Evolutionary conservation across 92 coral and sea anemone genomes (phyloP), one percentile per base, ranked within the genome.

Genomic region (Umimayanthus kanabou): DNA sequence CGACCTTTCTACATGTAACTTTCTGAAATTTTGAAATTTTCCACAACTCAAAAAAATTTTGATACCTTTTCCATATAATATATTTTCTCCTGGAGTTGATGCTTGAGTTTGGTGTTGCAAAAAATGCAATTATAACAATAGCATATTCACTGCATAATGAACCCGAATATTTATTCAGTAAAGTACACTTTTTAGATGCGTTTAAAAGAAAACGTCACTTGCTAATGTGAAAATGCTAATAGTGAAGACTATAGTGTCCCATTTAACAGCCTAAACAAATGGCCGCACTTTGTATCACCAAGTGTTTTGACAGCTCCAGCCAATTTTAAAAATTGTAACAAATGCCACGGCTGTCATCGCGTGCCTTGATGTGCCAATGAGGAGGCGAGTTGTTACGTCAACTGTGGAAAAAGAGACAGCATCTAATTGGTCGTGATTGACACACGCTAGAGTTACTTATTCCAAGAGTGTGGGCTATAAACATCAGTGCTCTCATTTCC

Each of bases 371-470:
- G 90, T 91, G 91, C 99, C 99, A 97, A 97, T 97, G 94, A 97
- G 96, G 91, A 91, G 94, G 93, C 98, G 92, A 91, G 92, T 86
- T 92, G 98, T 92, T 93, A 95, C 98, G 99, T 97, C 99, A 97
- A 91, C 87, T 90, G 90, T 85, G 92, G 96, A 97, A 96, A 91
- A 95, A 90, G 94, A 95, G 96, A 95, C 99, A 93, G 97, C 92
- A 93, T 95, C 94, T 97, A 97, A 97, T 97, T 97, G 99, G 96
- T 96, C 93, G 90, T 95, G 99, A 96, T 96, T 96, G 99, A 95
- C 99, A 94, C 91, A 92, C 95, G 97, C 98, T 95, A 93, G 92
- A 95, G 98, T 95, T 95, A 95, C 98, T 95, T 95, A 95, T 95
- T 61, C 98, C 92, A 88, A 93, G 92, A 94, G 98, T 95, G 95